Evolutionary conservation across 2,888 invertebrate species (phyloP).

Genomic region (Melinaea marsaeus): DNA sequence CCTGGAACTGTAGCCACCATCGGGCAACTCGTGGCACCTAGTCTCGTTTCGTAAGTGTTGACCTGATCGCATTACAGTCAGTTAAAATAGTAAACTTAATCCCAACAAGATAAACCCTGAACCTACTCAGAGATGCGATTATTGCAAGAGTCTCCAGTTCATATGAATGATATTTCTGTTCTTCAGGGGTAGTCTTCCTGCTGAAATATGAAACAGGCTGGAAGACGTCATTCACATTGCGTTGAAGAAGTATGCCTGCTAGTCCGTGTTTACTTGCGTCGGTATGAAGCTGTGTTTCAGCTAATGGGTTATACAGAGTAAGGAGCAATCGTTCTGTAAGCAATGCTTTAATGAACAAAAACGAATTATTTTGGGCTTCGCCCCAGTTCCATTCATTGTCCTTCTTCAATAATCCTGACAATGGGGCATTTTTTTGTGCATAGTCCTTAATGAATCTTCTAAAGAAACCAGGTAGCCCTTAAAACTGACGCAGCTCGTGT

Average conservation of each 20-base stretch:
- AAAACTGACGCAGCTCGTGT: conserved; percentile 28
- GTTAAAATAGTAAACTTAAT: conserved; percentile 28
- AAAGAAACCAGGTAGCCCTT: conserved; percentile 1
- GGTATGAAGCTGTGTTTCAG: no score
- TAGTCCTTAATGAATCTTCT: conserved; percentile 20
- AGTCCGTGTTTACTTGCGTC: no score
- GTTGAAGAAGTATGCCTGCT: no score
- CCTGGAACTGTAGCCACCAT: neutral
- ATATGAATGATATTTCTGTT: conserved; percentile 19
- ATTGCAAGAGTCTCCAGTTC: conserved; percentile 32
- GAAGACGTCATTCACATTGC: no score
- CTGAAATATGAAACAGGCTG: conserved; percentile 26
- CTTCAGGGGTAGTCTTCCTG: conserved; percentile 17
- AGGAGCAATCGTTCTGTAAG: no score
- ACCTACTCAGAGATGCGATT: conserved; percentile 27
- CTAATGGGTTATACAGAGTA: no score
- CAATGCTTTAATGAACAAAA: no score
- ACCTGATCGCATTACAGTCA: conserved; percentile 31
- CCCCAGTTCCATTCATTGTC: conserved; percentile 20
- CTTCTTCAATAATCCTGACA: conserved; percentile 27
- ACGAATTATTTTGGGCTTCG: conserved; percentile 9
- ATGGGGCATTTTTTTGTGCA: conserved; percentile 3
- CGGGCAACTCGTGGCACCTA: neutral
- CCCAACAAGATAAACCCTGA: conserved; percentile 30
- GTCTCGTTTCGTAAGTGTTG: conserved; percentile 15